phyloP scores from a whole-genome alignment of 2,113 vertebrate genomes.

The Regulus satrapa region DNA sequence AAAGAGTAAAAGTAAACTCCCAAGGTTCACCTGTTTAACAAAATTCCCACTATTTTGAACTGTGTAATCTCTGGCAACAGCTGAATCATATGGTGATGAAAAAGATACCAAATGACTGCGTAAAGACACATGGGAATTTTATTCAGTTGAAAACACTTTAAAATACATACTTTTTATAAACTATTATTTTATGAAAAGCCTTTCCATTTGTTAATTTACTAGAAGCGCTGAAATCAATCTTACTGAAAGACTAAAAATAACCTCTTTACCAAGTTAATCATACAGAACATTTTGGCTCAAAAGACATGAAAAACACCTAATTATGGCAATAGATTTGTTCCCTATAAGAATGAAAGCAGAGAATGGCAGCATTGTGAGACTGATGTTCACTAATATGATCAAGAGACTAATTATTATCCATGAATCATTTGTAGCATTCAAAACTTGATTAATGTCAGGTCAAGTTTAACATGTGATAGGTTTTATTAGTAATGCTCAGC shows the following conservation, averaged over 20 bases:
- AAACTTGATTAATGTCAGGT: conserved; percentile 74
- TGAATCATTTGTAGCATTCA: conserved; percentile 71
- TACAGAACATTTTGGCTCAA: conserved; percentile 32
- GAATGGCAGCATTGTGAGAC: conserved; percentile 42
- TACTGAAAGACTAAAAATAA: conserved; percentile 19
- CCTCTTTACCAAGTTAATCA: conserved; percentile 37
- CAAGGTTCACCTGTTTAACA: not conserved
- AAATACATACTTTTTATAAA: not conserved
- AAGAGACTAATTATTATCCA: conserved; percentile 69
- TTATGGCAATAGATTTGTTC: conserved; percentile 45
- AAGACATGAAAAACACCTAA: conserved; percentile 50
- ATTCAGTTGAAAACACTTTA: not conserved
- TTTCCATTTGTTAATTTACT: conserved; percentile 1
- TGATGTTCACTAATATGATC: conserved; percentile 63
- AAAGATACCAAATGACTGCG: not conserved
- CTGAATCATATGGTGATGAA: not conserved
- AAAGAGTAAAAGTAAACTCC: not conserved
- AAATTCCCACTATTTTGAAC: not conserved
- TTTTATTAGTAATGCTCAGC: conserved; percentile 69
- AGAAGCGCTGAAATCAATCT: not conserved
- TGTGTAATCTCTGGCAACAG: not conserved
- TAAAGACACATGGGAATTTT: not conserved
- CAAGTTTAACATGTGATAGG: conserved; percentile 67
- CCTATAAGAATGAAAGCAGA: conserved; percentile 34
- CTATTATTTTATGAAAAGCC: not conserved